Conservation (phyloP, 2,113 vertebrate species). For the Azemiops feae region DNA sequence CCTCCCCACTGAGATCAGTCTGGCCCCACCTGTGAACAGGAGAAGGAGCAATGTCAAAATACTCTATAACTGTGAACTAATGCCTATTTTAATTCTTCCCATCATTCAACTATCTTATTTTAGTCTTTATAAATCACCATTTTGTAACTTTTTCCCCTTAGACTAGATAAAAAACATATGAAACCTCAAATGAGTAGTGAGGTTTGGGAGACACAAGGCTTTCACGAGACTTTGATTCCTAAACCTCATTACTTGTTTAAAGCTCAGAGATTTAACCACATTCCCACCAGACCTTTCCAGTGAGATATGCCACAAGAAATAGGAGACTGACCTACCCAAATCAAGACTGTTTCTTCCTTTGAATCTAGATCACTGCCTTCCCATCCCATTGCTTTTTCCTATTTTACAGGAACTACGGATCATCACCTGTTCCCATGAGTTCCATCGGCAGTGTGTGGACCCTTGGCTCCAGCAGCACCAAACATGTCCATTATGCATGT, state of each 20-base stretch:
- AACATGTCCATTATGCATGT: constrained; percentile 98
- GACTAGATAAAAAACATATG: not conserved
- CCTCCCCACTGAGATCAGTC: not conserved
- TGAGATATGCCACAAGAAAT: not conserved
- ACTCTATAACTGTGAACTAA: not conserved
- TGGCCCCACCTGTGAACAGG: not conserved
- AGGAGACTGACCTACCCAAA: not conserved
- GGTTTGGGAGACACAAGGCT: not conserved
- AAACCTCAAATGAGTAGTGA: not conserved
- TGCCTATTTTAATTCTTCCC: not conserved
- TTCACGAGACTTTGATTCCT: not conserved
- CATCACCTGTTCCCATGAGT: constrained; percentile 94
- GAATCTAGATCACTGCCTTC: not conserved
- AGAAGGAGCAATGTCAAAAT: not conserved
- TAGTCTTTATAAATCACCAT: not conserved
- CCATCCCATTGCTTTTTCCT: not conserved
- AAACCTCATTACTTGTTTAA: not conserved
- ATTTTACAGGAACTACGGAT: constrained; percentile 86
- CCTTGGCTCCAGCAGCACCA: constrained; percentile 93
- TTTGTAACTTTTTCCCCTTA: not conserved
- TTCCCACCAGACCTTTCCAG: not conserved
- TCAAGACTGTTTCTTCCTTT: not conserved
- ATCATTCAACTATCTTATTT: not conserved
- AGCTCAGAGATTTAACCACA: not conserved
- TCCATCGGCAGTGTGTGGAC: constrained; percentile 93